Evolutionary conservation across 2,888 invertebrate genomes (phyloP), one percentile per base, ranked within the genome.

Genomic region (Xestia xanthographa): DNA sequence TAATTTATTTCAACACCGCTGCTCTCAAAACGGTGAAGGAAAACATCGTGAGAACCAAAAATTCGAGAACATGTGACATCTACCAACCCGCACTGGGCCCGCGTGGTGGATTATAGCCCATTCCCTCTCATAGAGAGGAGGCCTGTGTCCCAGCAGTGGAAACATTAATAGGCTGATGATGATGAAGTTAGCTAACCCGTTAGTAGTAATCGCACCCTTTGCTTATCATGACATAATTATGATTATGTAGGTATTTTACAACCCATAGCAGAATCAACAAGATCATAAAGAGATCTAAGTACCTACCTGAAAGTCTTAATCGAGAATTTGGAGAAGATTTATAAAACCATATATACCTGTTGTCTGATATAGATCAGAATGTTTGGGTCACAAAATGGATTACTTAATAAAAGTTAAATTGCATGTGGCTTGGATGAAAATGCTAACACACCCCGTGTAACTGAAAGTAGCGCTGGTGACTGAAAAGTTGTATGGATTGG

Each of bases 151-250:
- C n/a, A n/a, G n/a, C n/a, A n/a, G n/a, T n/a, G n/a, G n/a, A n/a
- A n/a, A n/a, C n/a, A n/a, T n/a, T n/a, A n/a, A n/a, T n/a, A n/a
- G n/a, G n/a, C n/a, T n/a, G n/a, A n/a, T n/a, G n/a, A n/a, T n/a
- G n/a, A n/a, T n/a, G n/a, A n/a, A n/a, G n/a, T n/a, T 11, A 62
- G 34, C 0, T 14, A 26, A 38, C 79, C 17, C 6, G 77, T 80
- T 20, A 1, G 43, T 38, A 29, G 11, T 53, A 29, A 63, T 29
- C 8, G 12, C 20, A n/a, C 48, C 26, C 5, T 38, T 17, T 50
- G 70, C 22, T 70, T 58, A 69, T 58, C 60, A 34, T 2, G 43
- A 29, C 34, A n/a, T 34, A 34, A 34, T 34, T 58, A 50, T 41
- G 2, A 17, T 4, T 60, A 60, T 26, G 14, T 2, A 17, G 14